phyloP scores from a whole-genome alignment of 2,888 invertebrate species.

The Lutraria lutraria region DNA sequence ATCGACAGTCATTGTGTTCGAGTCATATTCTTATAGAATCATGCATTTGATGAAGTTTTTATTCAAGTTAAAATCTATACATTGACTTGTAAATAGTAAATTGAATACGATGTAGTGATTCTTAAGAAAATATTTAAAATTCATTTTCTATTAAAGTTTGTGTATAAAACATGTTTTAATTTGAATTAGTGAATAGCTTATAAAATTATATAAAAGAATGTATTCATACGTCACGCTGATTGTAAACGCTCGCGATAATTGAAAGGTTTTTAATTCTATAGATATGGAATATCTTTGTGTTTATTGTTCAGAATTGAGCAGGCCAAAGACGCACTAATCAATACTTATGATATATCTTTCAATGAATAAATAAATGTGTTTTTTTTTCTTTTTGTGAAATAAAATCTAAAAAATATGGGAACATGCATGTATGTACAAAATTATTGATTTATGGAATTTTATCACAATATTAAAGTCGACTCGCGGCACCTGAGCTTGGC shows the following conservation, averaged over 20 bases:
- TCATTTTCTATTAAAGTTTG: conserved; percentile 21
- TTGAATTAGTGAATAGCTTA: neutral
- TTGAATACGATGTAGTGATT: neutral
- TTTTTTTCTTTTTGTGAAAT: neutral
- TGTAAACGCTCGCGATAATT: neutral
- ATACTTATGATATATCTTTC: conserved; percentile 9
- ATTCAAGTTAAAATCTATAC: conserved; percentile 10
- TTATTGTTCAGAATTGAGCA: conserved; percentile 1
- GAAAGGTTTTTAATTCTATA: neutral
- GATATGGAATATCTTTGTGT: conserved; percentile 27
- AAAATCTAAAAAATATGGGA: conserved; percentile 2
- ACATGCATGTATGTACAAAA: neutral
- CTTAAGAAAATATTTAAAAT: neutral
- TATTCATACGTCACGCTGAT: conserved; percentile 16
- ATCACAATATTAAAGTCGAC: no score
- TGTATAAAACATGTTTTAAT: neutral
- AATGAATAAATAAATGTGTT: neutral
- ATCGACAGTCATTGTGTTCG: neutral
- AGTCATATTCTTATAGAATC: neutral
- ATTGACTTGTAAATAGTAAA: neutral
- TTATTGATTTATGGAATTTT: neutral
- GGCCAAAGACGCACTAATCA: neutral
- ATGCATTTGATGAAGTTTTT: neutral
- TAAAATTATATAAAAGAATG: neutral
- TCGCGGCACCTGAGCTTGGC: no score